These are phyloP conservation scores for Bagarius yarrelli DNA, from an alignment of 2,113 vertebrate species.

Conservation along the genomic window DNA sequence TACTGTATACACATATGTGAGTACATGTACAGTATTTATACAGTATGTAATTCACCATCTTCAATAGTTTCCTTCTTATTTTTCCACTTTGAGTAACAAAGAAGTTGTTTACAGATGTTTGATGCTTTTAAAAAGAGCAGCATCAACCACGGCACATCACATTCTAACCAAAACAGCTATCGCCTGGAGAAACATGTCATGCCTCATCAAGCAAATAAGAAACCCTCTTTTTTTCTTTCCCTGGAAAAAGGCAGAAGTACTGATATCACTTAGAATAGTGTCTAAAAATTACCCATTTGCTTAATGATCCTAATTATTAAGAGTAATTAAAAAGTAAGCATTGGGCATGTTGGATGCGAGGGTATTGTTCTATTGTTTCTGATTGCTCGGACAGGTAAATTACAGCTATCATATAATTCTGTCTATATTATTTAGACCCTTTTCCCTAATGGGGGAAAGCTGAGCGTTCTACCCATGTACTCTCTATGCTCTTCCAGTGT, in stretches of 20 bases:
- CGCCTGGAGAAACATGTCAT: slow-evolving; percentile 32
- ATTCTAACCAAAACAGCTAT: slow-evolving; percentile 35
- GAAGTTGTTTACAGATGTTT: slow-evolving; percentile 6
- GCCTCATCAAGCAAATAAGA: slow-evolving; percentile 26
- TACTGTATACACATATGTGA: too few species aligned
- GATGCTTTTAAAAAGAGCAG: neutral
- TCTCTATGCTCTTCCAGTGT: slow-evolving; percentile 21
- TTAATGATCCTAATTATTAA: slow-evolving; percentile 39
- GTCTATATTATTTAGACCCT: slow-evolving; percentile 19
- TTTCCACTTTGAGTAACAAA: slow-evolving; percentile 17
- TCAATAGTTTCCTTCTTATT: too few species aligned
- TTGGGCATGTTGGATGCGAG: slow-evolving; percentile 6
- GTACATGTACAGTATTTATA: too few species aligned
- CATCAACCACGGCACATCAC: slow-evolving; percentile 17
- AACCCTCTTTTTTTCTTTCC: neutral
- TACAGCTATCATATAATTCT: neutral
- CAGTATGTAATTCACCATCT: too few species aligned
- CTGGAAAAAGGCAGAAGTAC: slow-evolving; percentile 7
- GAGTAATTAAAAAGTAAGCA: slow-evolving; percentile 16
- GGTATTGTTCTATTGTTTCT: neutral
- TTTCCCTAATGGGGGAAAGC: slow-evolving; percentile 5
- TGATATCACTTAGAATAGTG: slow-evolving; percentile 22
- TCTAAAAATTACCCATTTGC: slow-evolving; percentile 25
- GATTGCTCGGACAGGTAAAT: neutral
- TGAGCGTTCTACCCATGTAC: slow-evolving; percentile 2